Evolutionary conservation across 30 jellyfish, hydroid and myxozoan genomes (phyloP).

Genomic region (Rhopilema esculentum): DNA sequence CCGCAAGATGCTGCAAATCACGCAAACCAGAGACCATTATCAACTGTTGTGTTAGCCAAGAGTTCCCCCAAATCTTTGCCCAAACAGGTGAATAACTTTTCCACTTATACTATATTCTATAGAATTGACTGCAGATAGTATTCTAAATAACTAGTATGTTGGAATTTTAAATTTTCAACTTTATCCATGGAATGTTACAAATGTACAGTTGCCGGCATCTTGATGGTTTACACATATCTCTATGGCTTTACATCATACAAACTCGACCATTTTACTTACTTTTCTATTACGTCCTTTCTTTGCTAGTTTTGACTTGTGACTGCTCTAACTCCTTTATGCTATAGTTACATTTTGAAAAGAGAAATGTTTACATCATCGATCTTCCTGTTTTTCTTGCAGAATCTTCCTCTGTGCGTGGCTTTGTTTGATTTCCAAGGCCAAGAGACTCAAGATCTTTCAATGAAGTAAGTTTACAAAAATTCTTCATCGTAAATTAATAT

Average conservation of each 20-base stretch:
- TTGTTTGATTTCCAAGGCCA: conserved; percentile 56
- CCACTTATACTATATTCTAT: not conserved
- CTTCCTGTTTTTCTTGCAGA: conserved; percentile 1
- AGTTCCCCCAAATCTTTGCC: not conserved
- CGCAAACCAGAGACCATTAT: not conserved
- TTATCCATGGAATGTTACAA: no score
- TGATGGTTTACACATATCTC: no score
- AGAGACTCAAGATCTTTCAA: conserved; percentile 26
- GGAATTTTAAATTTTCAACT: no score
- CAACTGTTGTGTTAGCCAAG: not conserved
- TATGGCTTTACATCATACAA: no score
- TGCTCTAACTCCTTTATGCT: not conserved
- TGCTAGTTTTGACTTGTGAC: no score
- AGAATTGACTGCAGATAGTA: not conserved
- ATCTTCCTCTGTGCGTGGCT: conserved; percentile 44
- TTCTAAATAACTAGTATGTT: no score
- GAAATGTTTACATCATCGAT: no score
- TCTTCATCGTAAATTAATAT: not conserved
- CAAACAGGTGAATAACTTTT: not conserved
- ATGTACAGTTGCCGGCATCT: no score
- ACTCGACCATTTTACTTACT: no score
- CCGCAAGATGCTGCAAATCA: not conserved
- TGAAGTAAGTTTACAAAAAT: not conserved
- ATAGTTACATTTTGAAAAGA: not conserved
- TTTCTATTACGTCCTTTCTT: no score